Conservation (phyloP, 2,113 vertebrate species). For the Trogon melanurus region DNA sequence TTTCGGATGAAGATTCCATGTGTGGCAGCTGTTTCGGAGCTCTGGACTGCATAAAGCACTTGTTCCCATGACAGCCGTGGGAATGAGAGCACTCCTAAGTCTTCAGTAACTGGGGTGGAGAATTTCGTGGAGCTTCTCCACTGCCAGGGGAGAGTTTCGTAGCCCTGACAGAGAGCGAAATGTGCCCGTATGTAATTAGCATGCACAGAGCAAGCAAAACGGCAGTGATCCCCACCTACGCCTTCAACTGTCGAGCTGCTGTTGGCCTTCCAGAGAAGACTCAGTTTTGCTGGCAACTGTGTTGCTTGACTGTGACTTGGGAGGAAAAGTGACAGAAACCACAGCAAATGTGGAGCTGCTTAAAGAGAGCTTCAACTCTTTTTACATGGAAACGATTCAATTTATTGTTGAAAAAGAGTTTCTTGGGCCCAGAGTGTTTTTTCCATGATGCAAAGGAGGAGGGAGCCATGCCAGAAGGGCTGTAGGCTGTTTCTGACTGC, state of each 20-base stretch:
- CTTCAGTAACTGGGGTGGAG: neutral
- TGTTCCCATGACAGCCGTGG: neutral
- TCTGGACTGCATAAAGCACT: neutral
- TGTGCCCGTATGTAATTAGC: neutral
- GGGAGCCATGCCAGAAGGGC: neutral
- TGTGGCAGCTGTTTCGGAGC: neutral
- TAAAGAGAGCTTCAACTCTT: neutral
- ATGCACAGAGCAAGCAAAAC: neutral
- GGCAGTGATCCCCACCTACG: neutral
- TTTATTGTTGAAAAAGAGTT: neutral
- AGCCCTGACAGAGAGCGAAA: neutral
- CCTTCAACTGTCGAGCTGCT: neutral
- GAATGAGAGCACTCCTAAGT: neutral
- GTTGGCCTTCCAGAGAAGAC: conserved; percentile 30
- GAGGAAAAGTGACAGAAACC: neutral
- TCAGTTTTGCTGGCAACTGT: conserved; percentile 17
- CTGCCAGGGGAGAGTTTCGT: neutral
- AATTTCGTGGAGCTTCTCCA: neutral
- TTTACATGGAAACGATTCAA: neutral
- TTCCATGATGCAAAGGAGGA: neutral
- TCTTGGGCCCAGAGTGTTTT: neutral
- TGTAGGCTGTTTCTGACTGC: neutral
- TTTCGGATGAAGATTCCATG: neutral
- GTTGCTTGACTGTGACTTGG: conserved; percentile 13
- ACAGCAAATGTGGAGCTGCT: neutral